phyloP scores from a whole-genome alignment of 1,140 invertebrate genomes.

The Drepana arcuata region DNA sequence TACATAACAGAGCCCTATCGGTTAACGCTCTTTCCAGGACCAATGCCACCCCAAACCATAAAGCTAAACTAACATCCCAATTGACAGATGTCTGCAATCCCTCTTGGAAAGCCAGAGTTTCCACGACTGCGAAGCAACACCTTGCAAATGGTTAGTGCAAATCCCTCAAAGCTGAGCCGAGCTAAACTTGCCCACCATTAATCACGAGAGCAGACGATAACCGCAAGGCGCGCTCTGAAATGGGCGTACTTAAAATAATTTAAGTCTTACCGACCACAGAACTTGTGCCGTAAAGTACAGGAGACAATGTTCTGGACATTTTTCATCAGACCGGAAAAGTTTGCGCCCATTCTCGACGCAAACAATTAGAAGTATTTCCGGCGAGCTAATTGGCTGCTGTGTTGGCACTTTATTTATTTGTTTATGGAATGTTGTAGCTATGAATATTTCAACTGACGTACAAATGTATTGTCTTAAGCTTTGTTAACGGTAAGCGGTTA shows the following conservation, averaged over 20 bases:
- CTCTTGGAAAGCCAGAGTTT: too few relatives aligned
- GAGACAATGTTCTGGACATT: conserved; percentile 49
- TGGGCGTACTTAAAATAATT: conserved; percentile 52
- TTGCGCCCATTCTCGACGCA: conserved; percentile 21
- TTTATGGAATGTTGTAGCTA: background rate
- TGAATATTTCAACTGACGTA: too few relatives aligned
- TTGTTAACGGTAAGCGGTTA: too few relatives aligned
- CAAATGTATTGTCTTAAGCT: too few relatives aligned
- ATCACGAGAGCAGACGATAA: conserved; percentile 42
- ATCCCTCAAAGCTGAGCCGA: conserved; percentile 9
- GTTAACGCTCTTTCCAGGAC: background rate
- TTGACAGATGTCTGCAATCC: too few relatives aligned
- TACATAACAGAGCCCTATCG: too few relatives aligned
- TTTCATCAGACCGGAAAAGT: conserved; percentile 42
- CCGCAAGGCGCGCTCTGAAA: conserved; percentile 42
- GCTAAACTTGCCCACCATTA: conserved; percentile 17
- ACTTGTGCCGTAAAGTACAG: conserved; percentile 47
- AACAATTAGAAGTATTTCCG: conserved; percentile 51
- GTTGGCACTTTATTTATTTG: background rate
- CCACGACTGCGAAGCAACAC: background rate
- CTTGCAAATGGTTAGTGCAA: conserved; percentile 7
- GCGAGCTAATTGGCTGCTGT: conserved; percentile 24
- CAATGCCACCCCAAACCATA: background rate
- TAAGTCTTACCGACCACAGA: conserved; percentile 31
- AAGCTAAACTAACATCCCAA: background rate